These are phyloP conservation scores for Hiodon tergisus DNA, from an alignment of 2,113 vertebrate genomes.

Conservation along the genomic window DNA sequence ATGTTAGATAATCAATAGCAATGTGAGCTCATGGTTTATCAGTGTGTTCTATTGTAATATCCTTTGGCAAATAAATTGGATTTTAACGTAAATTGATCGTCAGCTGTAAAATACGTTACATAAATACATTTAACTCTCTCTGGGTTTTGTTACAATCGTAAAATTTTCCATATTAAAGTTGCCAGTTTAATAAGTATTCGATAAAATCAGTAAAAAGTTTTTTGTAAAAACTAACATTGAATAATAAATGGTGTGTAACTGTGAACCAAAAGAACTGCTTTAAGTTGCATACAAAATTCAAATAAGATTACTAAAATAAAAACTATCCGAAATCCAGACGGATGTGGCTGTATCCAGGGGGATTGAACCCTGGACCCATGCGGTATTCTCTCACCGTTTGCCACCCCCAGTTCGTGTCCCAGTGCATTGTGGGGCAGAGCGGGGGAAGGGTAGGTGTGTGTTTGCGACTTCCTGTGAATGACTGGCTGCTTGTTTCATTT, in stretches of 20 bases:
- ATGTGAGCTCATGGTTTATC: constrained; percentile 1
- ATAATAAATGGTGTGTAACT: neutral
- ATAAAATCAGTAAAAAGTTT: neutral
- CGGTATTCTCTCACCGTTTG: neutral
- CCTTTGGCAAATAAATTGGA: neutral
- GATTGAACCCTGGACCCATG: neutral
- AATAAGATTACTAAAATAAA: neutral
- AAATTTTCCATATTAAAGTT: no score
- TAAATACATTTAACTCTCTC: no score
- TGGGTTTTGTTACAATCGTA: no score
- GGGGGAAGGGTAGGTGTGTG: constrained; percentile 15
- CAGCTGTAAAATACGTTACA: no score
- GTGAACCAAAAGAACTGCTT: neutral
- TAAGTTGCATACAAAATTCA: neutral
- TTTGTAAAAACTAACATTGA: neutral
- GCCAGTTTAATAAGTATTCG: no score
- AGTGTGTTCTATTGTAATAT: neutral
- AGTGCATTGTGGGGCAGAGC: constrained; percentile 35
- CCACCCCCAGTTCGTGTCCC: constrained; percentile 23
- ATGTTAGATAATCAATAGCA: constrained; percentile 18
- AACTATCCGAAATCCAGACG: neutral
- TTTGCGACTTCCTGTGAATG: constrained; percentile 60
- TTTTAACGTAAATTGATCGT: neutral
- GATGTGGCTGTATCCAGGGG: neutral
- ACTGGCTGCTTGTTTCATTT: constrained; percentile 77